A percentile compares a stretch with the other conserved stretches of the same genome.
Evolutionary conservation across 2,113 vertebrate genomes (phyloP).

Genomic region (Regulus satrapa): DNA sequence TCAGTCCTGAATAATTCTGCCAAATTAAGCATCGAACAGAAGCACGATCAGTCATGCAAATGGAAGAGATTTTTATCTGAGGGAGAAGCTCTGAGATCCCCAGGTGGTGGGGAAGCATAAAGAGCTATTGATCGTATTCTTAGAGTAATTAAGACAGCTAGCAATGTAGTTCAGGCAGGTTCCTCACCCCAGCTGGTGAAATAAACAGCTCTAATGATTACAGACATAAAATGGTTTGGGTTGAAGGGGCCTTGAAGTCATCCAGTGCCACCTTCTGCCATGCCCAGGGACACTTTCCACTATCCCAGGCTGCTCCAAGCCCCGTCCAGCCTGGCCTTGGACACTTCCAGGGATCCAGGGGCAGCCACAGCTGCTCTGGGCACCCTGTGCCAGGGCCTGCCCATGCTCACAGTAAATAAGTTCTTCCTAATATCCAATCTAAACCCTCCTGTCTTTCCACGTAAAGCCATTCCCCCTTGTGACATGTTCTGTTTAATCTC

Average conservation of each 20-base stretch:
- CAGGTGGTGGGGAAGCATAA: neutral
- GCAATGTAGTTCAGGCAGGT: neutral
- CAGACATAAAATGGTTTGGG: neutral
- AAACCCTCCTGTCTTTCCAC: neutral
- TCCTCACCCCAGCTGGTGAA: neutral
- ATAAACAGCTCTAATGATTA: neutral
- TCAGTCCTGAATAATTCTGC: neutral
- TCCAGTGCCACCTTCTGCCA: accelerated
- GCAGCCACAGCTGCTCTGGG: neutral
- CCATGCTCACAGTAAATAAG: no score
- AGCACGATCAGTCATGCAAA: neutral
- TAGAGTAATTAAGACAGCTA: neutral
- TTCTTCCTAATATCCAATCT: no score
- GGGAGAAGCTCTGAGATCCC: neutral
- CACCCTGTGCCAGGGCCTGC: neutral
- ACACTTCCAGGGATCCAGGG: neutral
- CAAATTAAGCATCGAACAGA: neutral
- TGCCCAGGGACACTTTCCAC: neutral
- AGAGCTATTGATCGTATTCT: neutral
- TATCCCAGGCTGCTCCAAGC: accelerated
- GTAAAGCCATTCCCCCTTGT: neutral
- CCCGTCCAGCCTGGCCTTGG: accelerated
- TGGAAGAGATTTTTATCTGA: neutral
- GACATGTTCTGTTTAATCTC: neutral
- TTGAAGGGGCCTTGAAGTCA: neutral